Percentiles rank a stretch among this genome's conserved stretches.
Conservation (phyloP, 2,888 invertebrate species). For the Leptinotarsa peninsularis region DNA sequence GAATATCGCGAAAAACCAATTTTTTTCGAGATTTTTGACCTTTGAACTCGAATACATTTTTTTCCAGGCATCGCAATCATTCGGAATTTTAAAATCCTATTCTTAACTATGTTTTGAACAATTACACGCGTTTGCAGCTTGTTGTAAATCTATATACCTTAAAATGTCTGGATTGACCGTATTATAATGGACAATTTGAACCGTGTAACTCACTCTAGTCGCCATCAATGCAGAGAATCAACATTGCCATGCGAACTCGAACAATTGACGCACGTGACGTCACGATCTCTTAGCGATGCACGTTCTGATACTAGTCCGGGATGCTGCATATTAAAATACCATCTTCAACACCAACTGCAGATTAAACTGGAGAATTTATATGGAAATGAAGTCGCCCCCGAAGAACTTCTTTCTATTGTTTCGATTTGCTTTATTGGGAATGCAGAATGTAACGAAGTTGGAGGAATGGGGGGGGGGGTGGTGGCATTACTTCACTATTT, state of each 20-base stretch:
- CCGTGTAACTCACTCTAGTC: background rate
- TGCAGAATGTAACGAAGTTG: too few relatives aligned
- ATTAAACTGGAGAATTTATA: constrained; percentile 44
- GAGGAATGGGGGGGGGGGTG: too few relatives aligned
- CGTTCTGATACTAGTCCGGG: constrained; percentile 40
- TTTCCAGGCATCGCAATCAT: too few relatives aligned
- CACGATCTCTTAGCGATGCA: constrained; percentile 46
- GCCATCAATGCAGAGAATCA: constrained; percentile 25
- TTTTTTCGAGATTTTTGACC: too few relatives aligned
- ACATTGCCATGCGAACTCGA: constrained; percentile 32
- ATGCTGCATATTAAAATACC: constrained; percentile 42
- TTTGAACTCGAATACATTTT: too few relatives aligned
- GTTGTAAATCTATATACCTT: too few relatives aligned
- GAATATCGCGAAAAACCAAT: too few relatives aligned
- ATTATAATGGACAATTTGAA: background rate
- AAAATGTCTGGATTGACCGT: too few relatives aligned
- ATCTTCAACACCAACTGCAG: constrained; percentile 36
- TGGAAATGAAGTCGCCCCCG: constrained; percentile 32
- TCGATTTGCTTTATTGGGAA: background rate
- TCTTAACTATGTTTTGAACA: too few relatives aligned
- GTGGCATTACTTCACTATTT: too few relatives aligned
- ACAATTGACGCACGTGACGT: constrained; percentile 46
- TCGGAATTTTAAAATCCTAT: too few relatives aligned
- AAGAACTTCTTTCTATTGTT: constrained; percentile 30
- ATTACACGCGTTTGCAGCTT: too few relatives aligned